Evolutionary conservation across 1,140 invertebrate species (phyloP).

Genomic region (Bombus vancouverensis): DNA sequence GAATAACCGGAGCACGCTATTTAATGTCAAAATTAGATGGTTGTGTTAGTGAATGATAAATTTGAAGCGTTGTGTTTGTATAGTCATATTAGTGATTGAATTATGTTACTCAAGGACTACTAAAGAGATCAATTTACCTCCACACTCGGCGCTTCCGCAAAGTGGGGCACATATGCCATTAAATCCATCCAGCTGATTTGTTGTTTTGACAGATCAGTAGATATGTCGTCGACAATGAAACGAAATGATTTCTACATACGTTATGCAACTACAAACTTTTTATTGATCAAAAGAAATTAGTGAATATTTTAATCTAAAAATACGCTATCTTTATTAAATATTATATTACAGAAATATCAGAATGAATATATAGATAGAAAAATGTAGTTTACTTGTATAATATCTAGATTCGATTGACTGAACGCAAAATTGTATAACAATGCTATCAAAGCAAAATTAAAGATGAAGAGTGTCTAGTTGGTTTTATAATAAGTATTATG

Average conservation of each 20-base stretch:
- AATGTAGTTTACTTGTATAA: neutral
- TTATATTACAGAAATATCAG: neutral
- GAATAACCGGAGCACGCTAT: slow-evolving; percentile 39
- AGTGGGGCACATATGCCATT: slow-evolving; percentile 52
- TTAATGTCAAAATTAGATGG: neutral
- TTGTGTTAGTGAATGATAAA: neutral
- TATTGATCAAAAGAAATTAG: neutral
- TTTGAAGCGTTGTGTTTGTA: neutral
- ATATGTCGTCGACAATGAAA: neutral
- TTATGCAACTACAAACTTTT: neutral
- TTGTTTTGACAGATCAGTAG: neutral
- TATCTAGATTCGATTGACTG: neutral
- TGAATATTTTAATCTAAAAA: neutral
- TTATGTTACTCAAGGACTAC: neutral
- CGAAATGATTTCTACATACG: neutral
- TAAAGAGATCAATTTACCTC: slow-evolving; percentile 19
- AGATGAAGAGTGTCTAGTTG: neutral
- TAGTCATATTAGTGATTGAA: neutral
- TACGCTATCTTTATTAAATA: neutral
- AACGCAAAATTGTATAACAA: neutral
- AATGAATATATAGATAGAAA: neutral
- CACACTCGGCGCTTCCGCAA: slow-evolving; percentile 13
- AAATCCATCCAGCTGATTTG: slow-evolving; percentile 51
- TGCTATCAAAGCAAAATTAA: neutral
- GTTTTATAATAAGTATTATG: neutral